phyloP scores from a whole-genome alignment of 2,888 invertebrate genomes.

The Synergus japonicus region DNA sequence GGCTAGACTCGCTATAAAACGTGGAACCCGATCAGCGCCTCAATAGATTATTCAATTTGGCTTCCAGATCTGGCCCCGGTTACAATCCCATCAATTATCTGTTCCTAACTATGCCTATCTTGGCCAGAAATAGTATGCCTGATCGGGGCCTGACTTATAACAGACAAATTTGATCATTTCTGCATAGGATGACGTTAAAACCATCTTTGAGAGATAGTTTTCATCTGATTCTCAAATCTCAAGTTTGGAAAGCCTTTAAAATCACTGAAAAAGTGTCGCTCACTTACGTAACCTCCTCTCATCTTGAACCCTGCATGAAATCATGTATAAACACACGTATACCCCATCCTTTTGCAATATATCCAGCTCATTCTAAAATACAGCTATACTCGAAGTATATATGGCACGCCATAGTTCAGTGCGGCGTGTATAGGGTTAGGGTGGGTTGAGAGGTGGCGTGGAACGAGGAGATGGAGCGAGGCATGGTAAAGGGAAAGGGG shows the following conservation, averaged over 20 bases:
- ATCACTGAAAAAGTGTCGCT: background rate
- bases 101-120: too few species aligned
- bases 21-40: too few species aligned
- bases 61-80: too few species aligned
- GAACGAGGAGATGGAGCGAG: conserved; percentile 42
- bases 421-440: conserved; percentile 56
- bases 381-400: conserved; percentile 49
- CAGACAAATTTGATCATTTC: too few species aligned
- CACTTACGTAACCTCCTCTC: background rate
- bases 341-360: conserved; percentile 63
- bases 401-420: conserved; percentile 64
- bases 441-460: conserved; percentile 32
- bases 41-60: too few species aligned
- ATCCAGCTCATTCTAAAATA: conserved; percentile 70
- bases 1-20: too few species aligned
- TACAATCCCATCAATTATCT: too few species aligned
- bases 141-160: too few species aligned
- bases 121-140: too few species aligned
- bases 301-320: background rate
- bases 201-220: background rate
- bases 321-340: background rate
- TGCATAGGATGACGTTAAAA: too few species aligned
- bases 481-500: conserved; percentile 46
- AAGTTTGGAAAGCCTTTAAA: background rate
- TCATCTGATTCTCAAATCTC: background rate